These are phyloP conservation scores for Pterostichus madidus DNA, from an alignment of 2,888 invertebrate species.

Conservation along the genomic window DNA sequence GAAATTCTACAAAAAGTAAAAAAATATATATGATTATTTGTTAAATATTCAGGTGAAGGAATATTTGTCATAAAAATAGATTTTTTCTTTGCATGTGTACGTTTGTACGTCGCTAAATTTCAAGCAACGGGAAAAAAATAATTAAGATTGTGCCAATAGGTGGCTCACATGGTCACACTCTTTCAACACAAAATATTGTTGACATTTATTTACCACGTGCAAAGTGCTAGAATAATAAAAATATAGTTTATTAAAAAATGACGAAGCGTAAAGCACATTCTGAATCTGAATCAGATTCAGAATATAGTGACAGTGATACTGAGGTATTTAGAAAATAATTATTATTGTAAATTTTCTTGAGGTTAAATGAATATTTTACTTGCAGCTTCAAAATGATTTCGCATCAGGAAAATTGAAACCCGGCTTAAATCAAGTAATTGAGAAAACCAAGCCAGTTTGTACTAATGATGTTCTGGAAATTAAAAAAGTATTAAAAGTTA, in stretches of 20 bases:
- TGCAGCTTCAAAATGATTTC: constrained; percentile 93
- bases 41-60: too few relatives aligned
- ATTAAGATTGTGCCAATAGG: too few relatives aligned
- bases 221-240: neutral
- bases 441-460: constrained; percentile 79
- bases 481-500: constrained; percentile 84
- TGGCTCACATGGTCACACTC: too few relatives aligned
- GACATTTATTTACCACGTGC: constrained; percentile 25
- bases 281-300: constrained; percentile 74
- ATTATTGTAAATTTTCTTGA: constrained; percentile 7
- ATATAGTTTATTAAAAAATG: constrained; percentile 5
- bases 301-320: constrained; percentile 80
- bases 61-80: too few relatives aligned
- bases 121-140: too few relatives aligned
- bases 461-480: constrained; percentile 88
- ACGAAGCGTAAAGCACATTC: constrained; percentile 5
- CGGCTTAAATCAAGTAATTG: constrained; percentile 87
- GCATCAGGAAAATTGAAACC: constrained; percentile 91
- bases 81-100: too few relatives aligned
- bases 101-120: too few relatives aligned
- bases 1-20: too few relatives aligned
- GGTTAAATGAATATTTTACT: constrained; percentile 69
- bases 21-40: too few relatives aligned
- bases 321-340: constrained; percentile 76
- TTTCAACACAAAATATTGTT: neutral